Conservation (phyloP, 2,113 vertebrate genomes). For the Oryzias javanicus region DNA sequence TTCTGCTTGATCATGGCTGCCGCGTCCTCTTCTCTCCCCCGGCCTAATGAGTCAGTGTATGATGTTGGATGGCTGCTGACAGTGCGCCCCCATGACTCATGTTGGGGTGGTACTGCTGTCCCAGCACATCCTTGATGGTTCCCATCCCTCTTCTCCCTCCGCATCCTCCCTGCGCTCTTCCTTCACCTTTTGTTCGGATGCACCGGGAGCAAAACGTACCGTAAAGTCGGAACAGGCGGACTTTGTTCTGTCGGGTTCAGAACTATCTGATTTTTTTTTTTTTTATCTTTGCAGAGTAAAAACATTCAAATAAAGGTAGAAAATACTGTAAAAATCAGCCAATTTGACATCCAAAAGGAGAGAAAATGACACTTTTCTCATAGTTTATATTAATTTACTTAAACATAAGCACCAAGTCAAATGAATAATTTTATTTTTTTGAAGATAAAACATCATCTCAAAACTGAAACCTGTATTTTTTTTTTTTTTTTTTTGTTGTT, state of each 20-base stretch:
- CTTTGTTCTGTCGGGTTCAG: neutral
- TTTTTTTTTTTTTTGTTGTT: neutral
- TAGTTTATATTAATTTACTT: no score
- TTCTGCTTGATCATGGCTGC: slow-evolving; percentile 59
- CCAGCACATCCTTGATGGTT: slow-evolving; percentile 52
- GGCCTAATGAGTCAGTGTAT: slow-evolving; percentile 66
- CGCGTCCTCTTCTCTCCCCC: slow-evolving; percentile 57
- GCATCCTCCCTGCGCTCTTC: slow-evolving; percentile 1
- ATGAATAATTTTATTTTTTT: no score
- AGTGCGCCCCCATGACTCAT: slow-evolving; percentile 63
- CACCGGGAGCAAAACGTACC: slow-evolving; percentile 37
- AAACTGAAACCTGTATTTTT: slow-evolving; percentile 16
- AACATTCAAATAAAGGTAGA: slow-evolving; percentile 13
- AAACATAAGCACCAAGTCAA: no score
- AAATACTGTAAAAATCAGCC: slow-evolving; percentile 10
- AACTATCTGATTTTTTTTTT: slow-evolving; percentile 8
- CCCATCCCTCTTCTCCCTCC: neutral
- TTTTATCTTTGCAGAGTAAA: slow-evolving; percentile 14
- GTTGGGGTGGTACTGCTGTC: slow-evolving; percentile 56
- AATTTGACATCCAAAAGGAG: slow-evolving; percentile 26
- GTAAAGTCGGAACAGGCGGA: slow-evolving; percentile 23
- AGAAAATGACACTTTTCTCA: slow-evolving; percentile 14
- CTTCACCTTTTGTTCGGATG: slow-evolving; percentile 21
- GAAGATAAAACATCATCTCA: no score
- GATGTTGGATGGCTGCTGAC: slow-evolving; percentile 65